Evolutionary conservation across 1,140 invertebrate genomes (phyloP), one percentile per base, ranked within the genome.

Genomic region (Euwallacea similis): DNA sequence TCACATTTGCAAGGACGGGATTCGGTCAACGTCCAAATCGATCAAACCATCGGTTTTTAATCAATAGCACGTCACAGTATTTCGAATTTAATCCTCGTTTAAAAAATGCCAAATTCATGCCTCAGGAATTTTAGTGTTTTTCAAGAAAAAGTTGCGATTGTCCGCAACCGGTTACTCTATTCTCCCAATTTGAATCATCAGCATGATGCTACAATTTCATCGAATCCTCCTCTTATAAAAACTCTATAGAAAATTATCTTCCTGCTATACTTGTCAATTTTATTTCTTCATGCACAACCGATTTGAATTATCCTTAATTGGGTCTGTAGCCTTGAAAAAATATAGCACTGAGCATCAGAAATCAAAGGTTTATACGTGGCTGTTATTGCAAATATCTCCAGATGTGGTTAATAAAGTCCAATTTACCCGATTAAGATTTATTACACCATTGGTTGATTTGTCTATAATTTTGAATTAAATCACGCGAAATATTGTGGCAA

Each of bases 371-470:
- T 50, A 11, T 11, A 13, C 13, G 9, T 50, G 13, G 46, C 13
- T 50, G 6, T 50, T 33, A 33, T 33, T 33, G 21, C 46, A 50
- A 2, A 50, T 13, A 50, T 11, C 46, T 50, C 46, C 46, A 50
- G 46, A 50, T 50, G 46, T 50, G 46, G 13, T 50, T 50, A 50
- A 50, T 13, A 50, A 50, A 13, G 9, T 50, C 13, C 46, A 50
- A 56, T 56, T 56, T 11, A 16, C 10, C 15, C 2, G 46, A 50
- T 50, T 50, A 50, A 50, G 46, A 50, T 50, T 50, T 50, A 50
- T 50, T 33, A 33, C 21, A 33, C 21, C 21, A 33, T 4, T 33
- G 4, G 21, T 33, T 33, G 21, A 4, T 33, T 33, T 33, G 21
- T 33, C 21, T 33, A 33, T 33, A 33, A 33, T 33, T 33, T 33